These are phyloP conservation scores for Pteronotus mesoamericanus DNA, from an alignment of 2,797 vertebrate genomes.

Conservation along the genomic window DNA sequence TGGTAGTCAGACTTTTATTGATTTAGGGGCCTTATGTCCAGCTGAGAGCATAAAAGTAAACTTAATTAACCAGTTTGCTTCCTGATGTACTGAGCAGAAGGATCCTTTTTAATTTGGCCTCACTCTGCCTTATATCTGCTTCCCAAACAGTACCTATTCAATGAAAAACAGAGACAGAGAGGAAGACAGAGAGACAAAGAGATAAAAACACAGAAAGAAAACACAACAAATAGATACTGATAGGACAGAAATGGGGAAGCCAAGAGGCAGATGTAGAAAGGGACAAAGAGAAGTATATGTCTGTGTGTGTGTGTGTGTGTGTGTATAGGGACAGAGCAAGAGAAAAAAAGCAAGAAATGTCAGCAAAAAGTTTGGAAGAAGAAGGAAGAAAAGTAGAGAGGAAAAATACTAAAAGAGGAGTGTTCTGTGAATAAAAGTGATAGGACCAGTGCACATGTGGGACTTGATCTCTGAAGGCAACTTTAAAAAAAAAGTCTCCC, in stretches of 20 bases:
- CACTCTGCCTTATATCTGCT: not conserved
- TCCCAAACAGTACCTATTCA: not conserved
- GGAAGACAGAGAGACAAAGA: not conserved
- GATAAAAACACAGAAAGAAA: not conserved
- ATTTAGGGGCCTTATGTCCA: not conserved
- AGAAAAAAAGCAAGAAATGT: not conserved
- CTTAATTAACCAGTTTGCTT: not conserved
- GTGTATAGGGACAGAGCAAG: not conserved
- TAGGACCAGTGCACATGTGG: not conserved
- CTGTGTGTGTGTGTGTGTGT: not conserved
- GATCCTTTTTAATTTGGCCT: not conserved
- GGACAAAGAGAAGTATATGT: not conserved
- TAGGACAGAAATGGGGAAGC: not conserved
- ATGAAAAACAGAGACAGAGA: not conserved
- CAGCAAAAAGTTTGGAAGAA: not conserved
- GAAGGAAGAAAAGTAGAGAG: not conserved
- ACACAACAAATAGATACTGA: not conserved
- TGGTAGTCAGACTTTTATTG: not conserved
- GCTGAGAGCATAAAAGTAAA: not conserved
- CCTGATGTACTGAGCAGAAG: not conserved
- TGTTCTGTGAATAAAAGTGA: not conserved
- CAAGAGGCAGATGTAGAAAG: not conserved
- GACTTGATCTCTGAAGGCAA: not conserved
- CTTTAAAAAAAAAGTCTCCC: not conserved
- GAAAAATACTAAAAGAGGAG: not conserved